Base-by-base conservation (phyloP, 2,797 vertebrate species). In the Arremon brunneinucha region DNA sequence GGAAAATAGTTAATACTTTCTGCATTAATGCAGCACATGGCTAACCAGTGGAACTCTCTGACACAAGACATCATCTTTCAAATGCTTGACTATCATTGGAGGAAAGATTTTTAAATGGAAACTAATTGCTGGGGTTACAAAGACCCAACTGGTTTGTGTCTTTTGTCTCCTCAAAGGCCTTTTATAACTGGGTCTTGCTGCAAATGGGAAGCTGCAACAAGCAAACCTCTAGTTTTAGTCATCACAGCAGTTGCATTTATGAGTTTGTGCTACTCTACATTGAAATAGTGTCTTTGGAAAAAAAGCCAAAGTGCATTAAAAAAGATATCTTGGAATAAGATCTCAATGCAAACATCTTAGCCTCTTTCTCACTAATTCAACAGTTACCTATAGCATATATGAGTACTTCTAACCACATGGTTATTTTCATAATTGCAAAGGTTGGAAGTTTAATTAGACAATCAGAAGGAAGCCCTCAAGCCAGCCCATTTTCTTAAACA, bases 371-470 rank as follows among this genome's bases (percentile, higher is more conserved):
- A 37, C 74, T 93, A 94, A 87, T 91, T 95, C 93, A 82, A 91
- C 67, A 89, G 87, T 89, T 94, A 95, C 94, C 93, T 94, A 93
- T 94, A 94, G 87, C 80, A 91, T 77, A 89, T 82, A 93, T 28
- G 67, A 94, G 85, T 91, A 91, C 50, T 89, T 97, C 87, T 95
- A 96, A 94, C 95, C 96, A 91, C 95, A 96, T 28, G 12, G 95
- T 94, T 97, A 96, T 96, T 97, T 95, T 94, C 96, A 95, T 94
- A 97, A 96, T 96, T 96, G 96, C 95, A 96, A 97, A 96, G 95
- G 95, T 94, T 97, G 95, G 96, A 96, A 96, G 95, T 96, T 96
- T 97, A 97, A 96, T 94, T 96, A 96, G 95, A 97, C 90, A 97
- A 95, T 96, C 95, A 96, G 93, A 97, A 96, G 86, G 86, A 94